Evolutionary conservation across 1,140 invertebrate species (phyloP).

Genomic region (Brachionus sp.): DNA sequence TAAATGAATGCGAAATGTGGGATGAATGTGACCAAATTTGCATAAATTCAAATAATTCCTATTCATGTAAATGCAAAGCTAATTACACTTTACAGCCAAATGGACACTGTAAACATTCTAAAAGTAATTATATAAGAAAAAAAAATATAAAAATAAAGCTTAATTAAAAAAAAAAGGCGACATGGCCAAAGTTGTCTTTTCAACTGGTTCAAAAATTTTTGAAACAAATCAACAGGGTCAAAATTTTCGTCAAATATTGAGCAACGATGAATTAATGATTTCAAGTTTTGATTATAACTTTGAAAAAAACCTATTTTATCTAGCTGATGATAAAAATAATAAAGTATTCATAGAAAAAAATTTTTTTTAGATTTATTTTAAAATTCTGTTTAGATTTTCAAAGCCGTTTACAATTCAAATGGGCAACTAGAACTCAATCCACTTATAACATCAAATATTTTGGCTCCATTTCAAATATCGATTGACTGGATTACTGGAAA

Average conservation of each 20-base stretch:
- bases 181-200: background rate
- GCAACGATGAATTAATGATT: background rate
- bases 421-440: background rate
- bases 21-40: slow-evolving; percentile 92
- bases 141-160: background rate
- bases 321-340: slow-evolving; percentile 26
- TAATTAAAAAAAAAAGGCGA: background rate
- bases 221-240: slow-evolving; percentile 20
- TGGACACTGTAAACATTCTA: background rate
- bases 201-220: background rate
- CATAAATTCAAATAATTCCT: slow-evolving; percentile 64
- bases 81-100: slow-evolving; percentile 21
- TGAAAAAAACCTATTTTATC: slow-evolving; percentile 21
- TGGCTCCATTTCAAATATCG: background rate
- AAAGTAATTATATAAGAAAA: background rate
- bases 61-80: background rate
- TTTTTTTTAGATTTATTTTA: background rate
- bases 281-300: slow-evolving; percentile 25
- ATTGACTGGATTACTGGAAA: slow-evolving; percentile 31
- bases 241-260: slow-evolving; percentile 21
- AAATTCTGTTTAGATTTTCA: background rate
- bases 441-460: background rate
- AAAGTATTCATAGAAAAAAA: background rate
- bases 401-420: background rate
- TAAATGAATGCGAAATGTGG: slow-evolving; percentile 88